Evolutionary conservation across 2,888 invertebrate species (phyloP), one percentile per base, ranked within the genome.

Genomic region (Epinotia brunnichana): DNA sequence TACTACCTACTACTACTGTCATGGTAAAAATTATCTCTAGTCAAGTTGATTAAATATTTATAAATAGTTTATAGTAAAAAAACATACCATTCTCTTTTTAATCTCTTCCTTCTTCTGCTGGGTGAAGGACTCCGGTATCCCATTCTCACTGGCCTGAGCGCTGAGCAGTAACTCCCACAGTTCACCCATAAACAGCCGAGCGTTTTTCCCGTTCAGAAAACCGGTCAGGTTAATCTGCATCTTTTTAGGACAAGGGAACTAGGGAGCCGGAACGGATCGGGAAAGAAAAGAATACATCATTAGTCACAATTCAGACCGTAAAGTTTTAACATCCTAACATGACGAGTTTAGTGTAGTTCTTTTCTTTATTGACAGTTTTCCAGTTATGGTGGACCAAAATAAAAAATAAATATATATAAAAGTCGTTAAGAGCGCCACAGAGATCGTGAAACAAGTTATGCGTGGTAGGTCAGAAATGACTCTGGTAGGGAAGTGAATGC

Each of bases 201-300:
- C 99, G 91, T 99, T 98, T 90, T 98, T 98, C 13, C 99, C 99
- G 87, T 99, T 99, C 76, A 99, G 94, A 91, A 99, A 99, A 61
- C 99, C 99, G 60, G 99, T 99, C 90, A 99, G 94, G 93, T 99
- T 99, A 85, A 99, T 99, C 95, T 99, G 99, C 96, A 99, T 99
- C 92, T 98, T 98, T 91, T 98, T 97, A 63, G 99, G 98, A 94
- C 99, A 98, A 69, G 99, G 99, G 93, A 96, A 97, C 97, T 98
- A 94, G 87, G 94, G 94, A 92, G 87, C 83, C 85, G 87, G 84
- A 79, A 83, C 80, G 81, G 88, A 90, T 85, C 84, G 89, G 90
- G 90, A 90, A 89, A 89, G 86, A 91, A 90, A 90, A 88, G 77
- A 85, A 75, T 76, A 73, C 74, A 74, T 71, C 74, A 82, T 90